Evolutionary conservation across 2,113 vertebrate species (phyloP), one percentile per base, ranked within the genome.

Genomic region (Alectura lathami): DNA sequence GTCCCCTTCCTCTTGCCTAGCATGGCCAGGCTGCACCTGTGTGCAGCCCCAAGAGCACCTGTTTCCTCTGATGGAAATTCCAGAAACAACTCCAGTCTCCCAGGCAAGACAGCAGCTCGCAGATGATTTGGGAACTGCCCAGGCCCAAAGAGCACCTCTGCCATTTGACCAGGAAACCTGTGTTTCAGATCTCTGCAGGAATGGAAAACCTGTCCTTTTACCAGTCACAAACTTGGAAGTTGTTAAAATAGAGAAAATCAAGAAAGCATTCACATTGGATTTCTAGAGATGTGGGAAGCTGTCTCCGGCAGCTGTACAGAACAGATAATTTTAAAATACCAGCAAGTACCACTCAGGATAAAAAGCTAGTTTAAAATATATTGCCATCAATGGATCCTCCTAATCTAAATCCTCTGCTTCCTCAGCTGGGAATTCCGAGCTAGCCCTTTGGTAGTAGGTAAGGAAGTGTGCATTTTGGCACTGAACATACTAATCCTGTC

Each of bases 101-200:
- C 16, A 1, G 0, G 32, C 17, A 60, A 93, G 82, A 89, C 30
- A 87, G 38, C 40, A 91, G 24, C 74, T 92, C 21, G 24, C 45
- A 73, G 78, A 73, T 13, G 21, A 79, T 43, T 79, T 79, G 70
- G 84, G 79, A 76, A 79, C 60, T 59, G 11, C 29, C 47, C 70
- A 43, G 81, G 64, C 56, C 89, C 84, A 94, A 87, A 50, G 40
- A 82, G 30, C 53, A 51, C 51, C 66, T 68, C 53, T 95, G 74
- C 69, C 18, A 43, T 87, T 96, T 92, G 51, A 91, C 74, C 84
- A 87, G 78, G 84, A 96, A 92, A 81, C 50, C 56, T 42, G 36
- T 62, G 38, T 86, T 91, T 92, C 91, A 89, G 42, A 72, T 67
- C 56, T 89, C 64, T 12, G 32, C 45, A 81, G 91, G 89, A 92